A percentile compares a stretch with the other conserved stretches of the same genome.
phyloP scores from a whole-genome alignment of 2,113 vertebrate genomes.

The Gulo gulo region DNA sequence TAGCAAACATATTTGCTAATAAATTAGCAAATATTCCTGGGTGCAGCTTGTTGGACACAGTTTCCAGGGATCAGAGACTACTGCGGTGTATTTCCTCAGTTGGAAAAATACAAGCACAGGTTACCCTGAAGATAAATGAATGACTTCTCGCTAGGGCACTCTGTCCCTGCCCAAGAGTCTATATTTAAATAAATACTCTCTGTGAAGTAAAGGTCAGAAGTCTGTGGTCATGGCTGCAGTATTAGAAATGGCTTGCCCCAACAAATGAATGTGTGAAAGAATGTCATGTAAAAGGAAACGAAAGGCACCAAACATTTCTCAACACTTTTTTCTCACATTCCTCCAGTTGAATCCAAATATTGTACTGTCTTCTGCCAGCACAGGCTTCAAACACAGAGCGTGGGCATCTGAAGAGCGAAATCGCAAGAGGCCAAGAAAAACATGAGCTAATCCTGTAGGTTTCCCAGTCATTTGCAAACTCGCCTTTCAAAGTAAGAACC shows the following conservation, averaged over 20 bases:
- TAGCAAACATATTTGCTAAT: no score
- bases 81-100: background rate
- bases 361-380: background rate
- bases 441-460: slow-evolving; percentile 31
- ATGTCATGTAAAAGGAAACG: slow-evolving; percentile 7
- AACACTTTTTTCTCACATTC: background rate
- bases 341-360: background rate
- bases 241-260: background rate
- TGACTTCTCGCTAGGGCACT: background rate
- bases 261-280: slow-evolving; percentile 7
- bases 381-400: background rate
- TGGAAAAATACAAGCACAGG: slow-evolving; percentile 39
- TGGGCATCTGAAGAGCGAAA: slow-evolving; percentile 10
- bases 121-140: slow-evolving; percentile 20
- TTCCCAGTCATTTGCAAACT: slow-evolving; percentile 48
- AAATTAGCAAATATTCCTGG: background rate
- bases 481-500: background rate
- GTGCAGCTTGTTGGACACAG: background rate
- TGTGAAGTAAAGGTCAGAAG: slow-evolving; percentile 57
- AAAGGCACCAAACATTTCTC: slow-evolving; percentile 16
- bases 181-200: slow-evolving; percentile 48
- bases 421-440: slow-evolving; percentile 44
- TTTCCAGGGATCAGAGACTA: background rate
- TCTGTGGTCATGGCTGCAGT: slow-evolving; percentile 25
- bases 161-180: background rate